These are phyloP conservation scores for Serranus cabrilla DNA, from an alignment of 2,797 vertebrate genomes.

Conservation along the genomic window DNA sequence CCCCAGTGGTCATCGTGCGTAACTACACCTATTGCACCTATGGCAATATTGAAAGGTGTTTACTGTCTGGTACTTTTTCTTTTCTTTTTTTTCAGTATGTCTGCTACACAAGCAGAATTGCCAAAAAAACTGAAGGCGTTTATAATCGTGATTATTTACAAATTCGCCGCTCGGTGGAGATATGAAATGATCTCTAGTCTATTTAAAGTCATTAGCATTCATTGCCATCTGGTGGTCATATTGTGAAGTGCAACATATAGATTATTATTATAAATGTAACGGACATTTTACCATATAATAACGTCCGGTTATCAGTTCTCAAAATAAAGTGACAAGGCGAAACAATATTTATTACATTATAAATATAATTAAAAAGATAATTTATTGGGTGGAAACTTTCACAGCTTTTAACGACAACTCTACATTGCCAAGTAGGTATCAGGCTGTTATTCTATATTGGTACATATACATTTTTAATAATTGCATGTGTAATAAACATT, in stretches of 20 bases:
- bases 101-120: not conserved
- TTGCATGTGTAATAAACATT: too few relatives aligned
- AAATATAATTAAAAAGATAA: too few relatives aligned
- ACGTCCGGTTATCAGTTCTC: not conserved
- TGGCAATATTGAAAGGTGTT: not conserved
- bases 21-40: not conserved
- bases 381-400: too few relatives aligned
- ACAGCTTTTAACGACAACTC: not conserved
- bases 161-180: too few relatives aligned
- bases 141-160: not conserved
- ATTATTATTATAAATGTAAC: not conserved
- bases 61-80: too few relatives aligned
- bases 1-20: not conserved
- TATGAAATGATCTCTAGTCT: too few relatives aligned
- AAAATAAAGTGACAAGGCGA: not conserved
- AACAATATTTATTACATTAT: too few relatives aligned
- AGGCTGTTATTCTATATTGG: not conserved
- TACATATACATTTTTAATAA: too few relatives aligned
- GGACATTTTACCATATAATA: accelerated
- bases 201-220: not conserved
- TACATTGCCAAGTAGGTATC: not conserved
- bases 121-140: not conserved
- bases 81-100: not conserved
- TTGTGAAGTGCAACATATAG: not conserved
- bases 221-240: conserved; percentile 7